Base-by-base conservation (phyloP, 2,888 invertebrate genomes). In the Andricus curvator region DNA sequence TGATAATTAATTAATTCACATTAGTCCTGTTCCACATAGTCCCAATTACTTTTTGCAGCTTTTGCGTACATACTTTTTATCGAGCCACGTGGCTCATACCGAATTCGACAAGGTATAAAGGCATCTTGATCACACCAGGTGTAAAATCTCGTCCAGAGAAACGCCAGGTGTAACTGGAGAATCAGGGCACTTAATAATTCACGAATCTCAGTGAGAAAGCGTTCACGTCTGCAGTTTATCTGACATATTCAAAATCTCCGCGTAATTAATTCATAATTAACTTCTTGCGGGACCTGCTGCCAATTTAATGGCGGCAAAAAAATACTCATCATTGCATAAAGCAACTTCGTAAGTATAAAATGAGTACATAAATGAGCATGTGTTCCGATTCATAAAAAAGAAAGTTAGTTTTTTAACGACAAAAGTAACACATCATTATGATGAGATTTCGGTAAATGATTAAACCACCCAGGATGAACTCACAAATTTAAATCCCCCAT, bases 81-180 rank as follows among this genome's bases (percentile, higher is more conserved):
- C n/a, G 29, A 74, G n/a, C 29, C 51, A 74, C 74, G 51, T 44
- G 51, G 51, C 29, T n/a, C 51, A 56, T 74, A 17, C 33, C 29
- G n/a, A 74, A 74, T 74, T 74, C 33, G 56, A 51, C 29, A 74
- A 74, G 33, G 17, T 44, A n/a, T n/a, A n/a, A 11, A 51, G 20
- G 29, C 20, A 70, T 17, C 29, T 48, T 17, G 25, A 48, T 51
- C 6, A 78, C 68, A 68, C 82, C 85, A 87, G 86, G 83, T 87
- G 84, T 82, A 81, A 84, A 85, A 86, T 85, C 85, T 80, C 84
- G 77, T 81, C 66, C 77, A 62, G 13, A 74, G 82, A 78, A 65
- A 78, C 65, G 80, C 83, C 86, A 85, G 86, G 85, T 85, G 87
- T 70, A 82, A 79, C 68, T 33, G 13, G 29, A 66, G 77, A 78